Base-by-base conservation (phyloP, 2,888 invertebrate genomes). In the Thymelicus sylvestris region DNA sequence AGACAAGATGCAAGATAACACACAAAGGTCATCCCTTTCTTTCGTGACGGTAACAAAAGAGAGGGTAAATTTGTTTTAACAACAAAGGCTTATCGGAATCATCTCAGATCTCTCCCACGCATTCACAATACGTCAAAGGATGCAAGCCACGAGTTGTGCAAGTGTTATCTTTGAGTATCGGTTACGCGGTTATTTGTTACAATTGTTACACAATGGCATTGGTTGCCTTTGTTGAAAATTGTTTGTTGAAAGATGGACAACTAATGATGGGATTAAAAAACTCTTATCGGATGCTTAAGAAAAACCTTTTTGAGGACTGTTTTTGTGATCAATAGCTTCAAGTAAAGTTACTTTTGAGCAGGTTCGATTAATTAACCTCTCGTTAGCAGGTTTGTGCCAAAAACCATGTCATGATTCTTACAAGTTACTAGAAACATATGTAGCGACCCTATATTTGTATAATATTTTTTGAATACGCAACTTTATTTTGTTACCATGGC, bases 31-130 rank as follows among this genome's bases (percentile, higher is more conserved):
- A 6, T 66, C 66, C 38, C 44, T 60, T 41, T 64, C 60, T 7
- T 15, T 66, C 52, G 7, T 5, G 3, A 44, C 10, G 19, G 3
- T 39, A 55, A 8, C 2, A 63, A 61, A 64, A 64, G 60, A 60
- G 67, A 74, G n/a, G 52, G 62, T n/a, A 55, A 19, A 69, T 67
- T 55, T 69, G 48, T 57, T 63, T 48, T 64, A 68, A n/a, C 41
- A 55, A 64, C 64, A 69, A 69, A 68, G 57, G 62, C 59, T 66
- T 72, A 72, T 72, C 72, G 52, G 24, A 65, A 47, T 8, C 38
- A 73, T 74, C 74, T 75, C 77, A 77, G 39, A 73, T 74, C 74
- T 75, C 77, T 78, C 77, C 78, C 78, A 78, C 78, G 78, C 77
- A 74, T 31, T 48, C 3, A 67, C 61, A 63, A 67, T 31, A 52